Conservation (phyloP, 2,113 vertebrate genomes). For the Spermophilus dauricus region DNA sequence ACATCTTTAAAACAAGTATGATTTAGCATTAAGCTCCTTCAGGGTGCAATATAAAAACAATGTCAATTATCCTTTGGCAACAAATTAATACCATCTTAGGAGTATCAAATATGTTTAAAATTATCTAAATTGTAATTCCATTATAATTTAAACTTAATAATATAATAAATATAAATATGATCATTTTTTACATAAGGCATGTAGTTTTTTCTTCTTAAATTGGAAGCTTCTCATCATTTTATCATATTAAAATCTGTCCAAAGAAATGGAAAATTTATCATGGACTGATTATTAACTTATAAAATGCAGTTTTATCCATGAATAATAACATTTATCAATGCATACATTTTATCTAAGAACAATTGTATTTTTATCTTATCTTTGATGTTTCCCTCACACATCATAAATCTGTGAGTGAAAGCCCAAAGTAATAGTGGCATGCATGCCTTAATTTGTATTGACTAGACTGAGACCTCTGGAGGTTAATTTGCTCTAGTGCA, state of each 20-base stretch:
- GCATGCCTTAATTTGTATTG: neutral
- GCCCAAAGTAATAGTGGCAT: neutral
- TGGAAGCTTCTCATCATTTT: neutral
- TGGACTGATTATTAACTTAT: neutral
- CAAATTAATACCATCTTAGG: neutral
- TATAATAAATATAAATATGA: neutral
- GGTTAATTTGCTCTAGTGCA: neutral
- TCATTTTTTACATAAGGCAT: neutral
- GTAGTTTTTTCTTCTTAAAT: neutral
- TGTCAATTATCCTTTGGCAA: neutral
- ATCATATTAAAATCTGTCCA: neutral
- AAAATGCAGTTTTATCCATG: neutral
- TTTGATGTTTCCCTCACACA: neutral
- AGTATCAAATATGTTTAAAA: neutral
- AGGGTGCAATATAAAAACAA: neutral
- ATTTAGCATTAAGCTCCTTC: neutral
- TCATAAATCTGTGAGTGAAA: neutral
- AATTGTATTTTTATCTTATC: neutral
- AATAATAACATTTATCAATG: neutral
- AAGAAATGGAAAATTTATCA: neutral
- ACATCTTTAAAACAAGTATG: neutral
- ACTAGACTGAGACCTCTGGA: neutral
- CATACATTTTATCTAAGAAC: neutral
- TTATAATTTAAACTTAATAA: constrained; percentile 12
- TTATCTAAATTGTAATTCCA: neutral